Base-by-base conservation (phyloP, 92 coral and sea anemone genomes). In the Palythoa grandiflora region DNA sequence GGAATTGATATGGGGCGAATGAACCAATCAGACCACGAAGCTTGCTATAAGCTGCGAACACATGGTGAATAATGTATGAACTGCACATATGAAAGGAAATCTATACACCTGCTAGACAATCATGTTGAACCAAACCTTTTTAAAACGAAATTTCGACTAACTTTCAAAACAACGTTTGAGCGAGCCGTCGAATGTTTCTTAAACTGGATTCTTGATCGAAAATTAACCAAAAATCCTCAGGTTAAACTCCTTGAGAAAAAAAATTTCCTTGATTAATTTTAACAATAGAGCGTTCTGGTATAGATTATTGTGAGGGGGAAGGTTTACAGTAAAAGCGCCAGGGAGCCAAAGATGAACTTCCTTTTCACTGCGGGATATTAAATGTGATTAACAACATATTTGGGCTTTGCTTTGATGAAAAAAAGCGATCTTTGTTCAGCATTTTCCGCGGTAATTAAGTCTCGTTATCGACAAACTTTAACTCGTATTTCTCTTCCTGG, bases 61-160 rank as follows among this genome's bases (percentile, higher is more conserved):
- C 61, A 93, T 90, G 75, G 86, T 95, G 92, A 93, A 95, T 95
- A 89, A 95, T 95, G 92, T 94, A 95, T 95, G 88, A 88, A 95
- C 98, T 95, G 98, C 92, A 90, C 98, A 95, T 95, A 95, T 95
- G 98, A 95, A 93, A 81, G 92, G 50, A 38, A n/a, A 35, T 47
- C 19, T 5, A 7, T 44, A 35, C 86, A 81, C 86, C 86, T 81
- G 86, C 86, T 35, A 17, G 0, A 44, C 38, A 21, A 19, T 36
- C 17, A 17, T 17, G 60, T 39, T 44, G 57, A 50, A 68, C 51
- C 17, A 59, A 44, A 47, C 36, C 19, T 4, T 63, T 40, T 61
- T 40, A 47, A 61, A 66, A 21, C 40, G 40, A 54, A 47, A 9
- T 65, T 68, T 68, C 9, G 44, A 2, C 21, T 66, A 12, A 48